Conservation (phyloP, 1,140 invertebrate genomes). For the Micrasema minimum region DNA sequence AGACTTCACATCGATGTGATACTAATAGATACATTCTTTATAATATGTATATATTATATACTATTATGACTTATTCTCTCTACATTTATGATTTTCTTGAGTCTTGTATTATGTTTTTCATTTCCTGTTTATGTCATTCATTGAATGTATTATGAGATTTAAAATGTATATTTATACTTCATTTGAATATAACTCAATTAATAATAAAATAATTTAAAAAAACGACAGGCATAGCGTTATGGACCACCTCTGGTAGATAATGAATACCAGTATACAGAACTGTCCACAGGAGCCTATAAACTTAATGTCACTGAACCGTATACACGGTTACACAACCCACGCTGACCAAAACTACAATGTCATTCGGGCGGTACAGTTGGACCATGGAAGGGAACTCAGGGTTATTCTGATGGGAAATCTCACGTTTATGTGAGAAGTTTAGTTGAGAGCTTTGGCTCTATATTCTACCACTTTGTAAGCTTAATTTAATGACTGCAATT, state of each 20-base stretch:
- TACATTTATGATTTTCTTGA: too few relatives aligned
- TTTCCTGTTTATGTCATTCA: too few relatives aligned
- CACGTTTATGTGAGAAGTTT: not conserved
- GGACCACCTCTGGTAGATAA: not conserved
- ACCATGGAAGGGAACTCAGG: not conserved
- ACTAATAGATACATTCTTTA: too few relatives aligned
- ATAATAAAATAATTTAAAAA: constrained; percentile 5
- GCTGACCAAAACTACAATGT: constrained; percentile 28
- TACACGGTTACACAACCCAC: too few relatives aligned
- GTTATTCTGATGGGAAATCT: not conserved
- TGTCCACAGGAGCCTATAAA: not conserved
- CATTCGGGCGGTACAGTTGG: constrained; percentile 18
- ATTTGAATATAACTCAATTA: not conserved
- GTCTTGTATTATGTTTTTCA: too few relatives aligned
- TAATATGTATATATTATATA: too few relatives aligned
- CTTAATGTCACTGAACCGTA: constrained; percentile 23
- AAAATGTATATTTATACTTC: not conserved
- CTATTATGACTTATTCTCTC: too few relatives aligned
- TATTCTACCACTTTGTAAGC: not conserved
- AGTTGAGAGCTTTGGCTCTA: not conserved
- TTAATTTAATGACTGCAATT: not conserved
- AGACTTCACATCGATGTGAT: too few relatives aligned
- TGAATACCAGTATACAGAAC: not conserved
- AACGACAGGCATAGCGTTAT: not conserved
- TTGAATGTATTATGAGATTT: too few relatives aligned